These are phyloP conservation scores for Eurystomus glaucurus DNA, from an alignment of 2,797 vertebrate species.

Conservation along the genomic window DNA sequence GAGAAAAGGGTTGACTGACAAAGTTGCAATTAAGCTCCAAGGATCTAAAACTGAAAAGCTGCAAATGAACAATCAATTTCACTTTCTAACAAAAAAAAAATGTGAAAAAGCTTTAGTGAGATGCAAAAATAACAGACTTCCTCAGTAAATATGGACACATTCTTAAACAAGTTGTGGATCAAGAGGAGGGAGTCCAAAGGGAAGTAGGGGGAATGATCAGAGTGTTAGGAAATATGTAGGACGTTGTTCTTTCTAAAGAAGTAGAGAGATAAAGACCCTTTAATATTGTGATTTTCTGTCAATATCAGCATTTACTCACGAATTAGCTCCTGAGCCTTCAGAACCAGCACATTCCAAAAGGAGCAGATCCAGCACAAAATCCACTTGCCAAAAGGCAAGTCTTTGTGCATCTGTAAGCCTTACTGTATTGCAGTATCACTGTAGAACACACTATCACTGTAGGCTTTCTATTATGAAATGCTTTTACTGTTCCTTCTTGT, in stretches of 20 bases:
- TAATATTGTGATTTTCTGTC: neutral
- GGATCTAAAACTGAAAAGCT: neutral
- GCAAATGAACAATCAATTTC: neutral
- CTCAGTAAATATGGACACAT: neutral
- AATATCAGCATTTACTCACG: neutral
- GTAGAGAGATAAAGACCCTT: neutral
- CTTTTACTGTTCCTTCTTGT: neutral
- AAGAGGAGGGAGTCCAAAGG: neutral
- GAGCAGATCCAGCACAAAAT: neutral
- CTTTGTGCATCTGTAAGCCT: neutral
- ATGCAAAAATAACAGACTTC: neutral
- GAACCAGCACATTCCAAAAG: neutral
- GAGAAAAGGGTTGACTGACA: neutral
- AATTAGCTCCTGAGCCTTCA: neutral
- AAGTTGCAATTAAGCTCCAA: neutral
- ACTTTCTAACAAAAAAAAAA: neutral
- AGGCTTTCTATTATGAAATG: neutral
- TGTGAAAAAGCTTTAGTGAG: neutral
- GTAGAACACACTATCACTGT: neutral
- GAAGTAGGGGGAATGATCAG: neutral
- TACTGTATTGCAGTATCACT: neutral
- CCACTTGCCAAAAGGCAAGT: neutral
- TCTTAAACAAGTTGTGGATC: neutral
- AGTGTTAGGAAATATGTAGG: neutral
- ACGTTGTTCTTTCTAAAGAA: neutral